Evolutionary conservation across 2,888 invertebrate genomes (phyloP).

Genomic region (Pterostichus niger): DNA sequence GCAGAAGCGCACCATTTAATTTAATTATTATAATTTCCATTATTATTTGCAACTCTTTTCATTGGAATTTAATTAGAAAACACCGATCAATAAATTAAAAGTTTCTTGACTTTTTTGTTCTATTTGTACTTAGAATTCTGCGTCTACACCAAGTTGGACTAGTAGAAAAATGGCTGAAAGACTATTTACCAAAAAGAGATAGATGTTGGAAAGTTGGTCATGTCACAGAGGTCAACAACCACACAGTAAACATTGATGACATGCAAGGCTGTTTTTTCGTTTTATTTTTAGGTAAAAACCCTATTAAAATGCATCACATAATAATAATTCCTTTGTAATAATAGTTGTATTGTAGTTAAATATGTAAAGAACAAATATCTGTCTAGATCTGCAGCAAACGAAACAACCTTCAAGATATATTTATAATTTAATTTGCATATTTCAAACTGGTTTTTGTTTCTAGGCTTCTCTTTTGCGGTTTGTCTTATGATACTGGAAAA

Average conservation of each 20-base stretch:
- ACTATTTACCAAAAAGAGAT: conserved; percentile 88
- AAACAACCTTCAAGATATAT: conserved; percentile 51
- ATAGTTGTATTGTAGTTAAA: background rate
- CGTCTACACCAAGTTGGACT: conserved; percentile 92
- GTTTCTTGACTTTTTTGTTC: background rate
- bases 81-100: background rate
- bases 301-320: background rate
- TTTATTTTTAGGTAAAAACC: conserved; percentile 85
- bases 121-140: conserved; percentile 80
- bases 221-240: conserved; percentile 86
- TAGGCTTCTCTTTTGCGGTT: conserved; percentile 50
- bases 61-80: background rate
- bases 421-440: conserved; percentile 46
- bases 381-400: background rate
- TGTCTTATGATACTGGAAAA: conserved; percentile 54
- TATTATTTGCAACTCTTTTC: too few relatives aligned
- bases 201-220: conserved; percentile 86
- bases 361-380: conserved; percentile 2
- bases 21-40: too few relatives aligned
- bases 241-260: conserved; percentile 92
- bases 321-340: background rate
- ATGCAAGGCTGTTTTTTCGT: conserved; percentile 97
- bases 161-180: conserved; percentile 89
- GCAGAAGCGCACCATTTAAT: too few relatives aligned
- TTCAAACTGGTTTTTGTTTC: conserved; percentile 53